These are phyloP conservation scores for Antheraea pernyi DNA, from an alignment of 1,140 invertebrate species.

Conservation along the genomic window DNA sequence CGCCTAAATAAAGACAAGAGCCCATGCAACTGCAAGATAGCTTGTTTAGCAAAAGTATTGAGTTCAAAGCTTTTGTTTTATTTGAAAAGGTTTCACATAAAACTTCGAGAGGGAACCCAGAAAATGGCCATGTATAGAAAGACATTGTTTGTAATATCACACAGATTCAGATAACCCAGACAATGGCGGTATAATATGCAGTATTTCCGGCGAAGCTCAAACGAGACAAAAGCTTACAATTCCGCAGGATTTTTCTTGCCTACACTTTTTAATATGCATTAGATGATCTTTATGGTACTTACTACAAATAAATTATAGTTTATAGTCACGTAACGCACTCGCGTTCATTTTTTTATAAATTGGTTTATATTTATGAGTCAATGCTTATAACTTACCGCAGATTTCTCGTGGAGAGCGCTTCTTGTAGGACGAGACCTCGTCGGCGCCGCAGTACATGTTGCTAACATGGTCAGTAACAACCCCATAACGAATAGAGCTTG, in stretches of 20 bases:
- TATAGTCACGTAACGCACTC: background rate
- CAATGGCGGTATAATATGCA: constrained; percentile 54
- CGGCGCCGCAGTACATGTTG: constrained; percentile 52
- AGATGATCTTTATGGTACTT: constrained; percentile 17
- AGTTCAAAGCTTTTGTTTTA: constrained; percentile 30
- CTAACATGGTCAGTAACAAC: constrained; percentile 50
- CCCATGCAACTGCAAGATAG: constrained; percentile 23
- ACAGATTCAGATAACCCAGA: constrained; percentile 58
- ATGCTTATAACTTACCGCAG: constrained; percentile 52
- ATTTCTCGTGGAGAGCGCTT: constrained; percentile 51
- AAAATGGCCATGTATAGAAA: constrained; percentile 33
- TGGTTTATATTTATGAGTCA: constrained; percentile 5
- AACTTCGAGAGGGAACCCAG: constrained; percentile 26
- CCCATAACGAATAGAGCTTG: constrained; percentile 43
- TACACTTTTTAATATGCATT: constrained; percentile 50
- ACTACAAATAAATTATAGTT: constrained; percentile 23
- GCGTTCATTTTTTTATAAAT: constrained; percentile 1
- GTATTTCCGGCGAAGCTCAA: constrained; percentile 60
- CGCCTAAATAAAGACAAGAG: background rate
- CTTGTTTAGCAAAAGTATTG: constrained; percentile 22
- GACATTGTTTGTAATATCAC: constrained; percentile 47
- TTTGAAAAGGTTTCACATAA: constrained; percentile 31
- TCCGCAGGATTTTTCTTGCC: constrained; percentile 43
- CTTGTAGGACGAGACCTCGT: constrained; percentile 37
- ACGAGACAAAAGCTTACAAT: constrained; percentile 53